phyloP scores from a whole-genome alignment of 2,113 vertebrate genomes.

The Nycticryphes semicollaris region DNA sequence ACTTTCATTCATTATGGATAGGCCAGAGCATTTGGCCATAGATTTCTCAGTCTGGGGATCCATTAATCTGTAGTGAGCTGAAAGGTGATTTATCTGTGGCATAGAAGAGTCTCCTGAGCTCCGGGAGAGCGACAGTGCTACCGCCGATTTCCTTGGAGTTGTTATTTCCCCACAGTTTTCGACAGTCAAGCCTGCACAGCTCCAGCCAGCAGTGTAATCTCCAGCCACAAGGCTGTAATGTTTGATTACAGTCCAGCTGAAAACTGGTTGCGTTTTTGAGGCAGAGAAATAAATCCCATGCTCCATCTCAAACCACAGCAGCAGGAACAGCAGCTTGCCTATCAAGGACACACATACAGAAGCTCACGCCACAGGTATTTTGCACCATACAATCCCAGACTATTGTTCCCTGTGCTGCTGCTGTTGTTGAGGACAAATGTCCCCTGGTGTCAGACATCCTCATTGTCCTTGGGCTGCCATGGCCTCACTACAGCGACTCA shows the following conservation, averaged over 20 bases:
- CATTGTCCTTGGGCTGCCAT: not conserved
- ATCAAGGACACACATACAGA: not conserved
- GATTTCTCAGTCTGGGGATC: not conserved
- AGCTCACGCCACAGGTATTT: not conserved
- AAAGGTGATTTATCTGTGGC: not conserved
- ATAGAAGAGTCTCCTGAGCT: not conserved
- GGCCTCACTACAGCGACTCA: not conserved
- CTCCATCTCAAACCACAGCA: not conserved
- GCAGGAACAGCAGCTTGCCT: not conserved
- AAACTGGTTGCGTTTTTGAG: not conserved
- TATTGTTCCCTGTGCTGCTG: not conserved
- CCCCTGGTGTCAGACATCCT: accelerated
- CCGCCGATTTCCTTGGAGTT: not conserved
- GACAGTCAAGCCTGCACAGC: not conserved
- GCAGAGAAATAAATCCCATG: not conserved
- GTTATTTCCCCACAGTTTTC: not conserved
- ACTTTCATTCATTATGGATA: conserved; percentile 20
- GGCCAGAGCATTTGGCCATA: not conserved
- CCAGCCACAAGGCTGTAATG: not conserved
- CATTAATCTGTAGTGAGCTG: not conserved
- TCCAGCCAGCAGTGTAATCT: not conserved
- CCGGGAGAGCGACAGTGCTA: not conserved
- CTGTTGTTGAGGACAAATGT: not conserved
- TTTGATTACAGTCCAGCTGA: not conserved
- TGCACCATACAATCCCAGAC: not conserved